Percentiles rank a stretch among this genome's conserved stretches.
These are phyloP conservation scores for Smittia aterrima DNA, from an alignment of 2,888 invertebrate species.

Conservation along the genomic window DNA sequence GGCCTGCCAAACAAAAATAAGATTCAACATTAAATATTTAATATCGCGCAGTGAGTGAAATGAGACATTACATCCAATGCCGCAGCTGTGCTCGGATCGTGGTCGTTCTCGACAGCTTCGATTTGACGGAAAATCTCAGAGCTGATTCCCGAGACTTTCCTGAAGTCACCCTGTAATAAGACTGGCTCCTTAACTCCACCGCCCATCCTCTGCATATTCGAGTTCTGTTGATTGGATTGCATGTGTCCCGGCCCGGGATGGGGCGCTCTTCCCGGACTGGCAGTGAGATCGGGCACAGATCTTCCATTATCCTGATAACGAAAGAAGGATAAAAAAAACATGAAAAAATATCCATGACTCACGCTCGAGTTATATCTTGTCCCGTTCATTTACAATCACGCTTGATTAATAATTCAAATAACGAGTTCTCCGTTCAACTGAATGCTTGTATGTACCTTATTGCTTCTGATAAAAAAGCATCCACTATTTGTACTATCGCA, in stretches of 20 bases:
- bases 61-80: slow-evolving; percentile 69
- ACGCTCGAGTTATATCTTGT: not conserved
- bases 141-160: slow-evolving; percentile 94
- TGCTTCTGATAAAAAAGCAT: slow-evolving; percentile 60
- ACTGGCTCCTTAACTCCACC: slow-evolving; percentile 61
- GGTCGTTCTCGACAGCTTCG: slow-evolving; percentile 94
- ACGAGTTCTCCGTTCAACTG: not conserved
- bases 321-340: slow-evolving; percentile 42
- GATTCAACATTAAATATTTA: slow-evolving; percentile 2
- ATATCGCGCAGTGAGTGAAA: not conserved
- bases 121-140: slow-evolving; percentile 96
- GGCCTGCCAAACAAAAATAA: slow-evolving; percentile 55
- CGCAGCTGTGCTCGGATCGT: slow-evolving; percentile 88
- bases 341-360: not conserved
- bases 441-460: slow-evolving; percentile 43
- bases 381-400: not conserved
- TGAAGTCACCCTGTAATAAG: slow-evolving; percentile 89
- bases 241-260: slow-evolving; percentile 58
- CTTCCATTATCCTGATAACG: slow-evolving; percentile 78
- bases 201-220: slow-evolving; percentile 52
- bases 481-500: slow-evolving; percentile 71
- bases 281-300: slow-evolving; percentile 87
- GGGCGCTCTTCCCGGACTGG: slow-evolving; percentile 81
- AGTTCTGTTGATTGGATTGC: slow-evolving; percentile 59
- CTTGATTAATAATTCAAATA: not conserved